These are phyloP conservation scores for Drosophila pseudoobscura DNA, from an alignment of 1,140 invertebrate species.

Conservation along the genomic window DNA sequence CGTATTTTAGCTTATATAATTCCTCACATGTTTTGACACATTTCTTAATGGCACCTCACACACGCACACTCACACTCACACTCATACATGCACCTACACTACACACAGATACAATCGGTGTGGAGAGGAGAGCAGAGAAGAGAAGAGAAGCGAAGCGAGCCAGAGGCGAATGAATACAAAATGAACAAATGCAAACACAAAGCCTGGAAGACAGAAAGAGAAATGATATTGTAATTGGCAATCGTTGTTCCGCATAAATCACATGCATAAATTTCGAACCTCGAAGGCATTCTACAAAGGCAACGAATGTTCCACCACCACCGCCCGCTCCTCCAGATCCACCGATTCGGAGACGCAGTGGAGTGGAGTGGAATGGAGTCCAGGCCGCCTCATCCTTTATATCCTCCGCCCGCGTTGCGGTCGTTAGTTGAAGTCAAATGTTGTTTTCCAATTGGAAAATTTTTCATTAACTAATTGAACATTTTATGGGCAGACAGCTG, in stretches of 20 bases:
- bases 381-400: background rate
- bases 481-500: slow-evolving; percentile 63
- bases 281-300: slow-evolving; percentile 54
- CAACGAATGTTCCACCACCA: background rate
- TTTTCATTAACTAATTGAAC: slow-evolving; percentile 82
- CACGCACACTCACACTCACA: slow-evolving; percentile 33
- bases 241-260: slow-evolving; percentile 79
- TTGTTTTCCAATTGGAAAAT: slow-evolving; percentile 78
- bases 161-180: slow-evolving; percentile 26
- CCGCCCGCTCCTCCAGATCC: background rate
- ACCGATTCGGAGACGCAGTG: background rate
- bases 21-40: slow-evolving; percentile 77
- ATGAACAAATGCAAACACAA: slow-evolving; percentile 43
- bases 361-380: background rate
- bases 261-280: slow-evolving; percentile 74
- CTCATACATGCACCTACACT: slow-evolving; percentile 13
- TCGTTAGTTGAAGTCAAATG: slow-evolving; percentile 73
- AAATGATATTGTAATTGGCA: slow-evolving; percentile 81
- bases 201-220: slow-evolving; percentile 65
- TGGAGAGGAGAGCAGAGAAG: too few species aligned
- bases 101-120: background rate
- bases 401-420: background rate
- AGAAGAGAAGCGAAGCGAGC: background rate
- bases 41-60: slow-evolving; percentile 74
- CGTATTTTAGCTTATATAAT: slow-evolving; percentile 65